Percentiles rank a stretch among this genome's conserved stretches.
Conservation (phyloP, 2,888 invertebrate genomes). For the Aphodius granarius region DNA sequence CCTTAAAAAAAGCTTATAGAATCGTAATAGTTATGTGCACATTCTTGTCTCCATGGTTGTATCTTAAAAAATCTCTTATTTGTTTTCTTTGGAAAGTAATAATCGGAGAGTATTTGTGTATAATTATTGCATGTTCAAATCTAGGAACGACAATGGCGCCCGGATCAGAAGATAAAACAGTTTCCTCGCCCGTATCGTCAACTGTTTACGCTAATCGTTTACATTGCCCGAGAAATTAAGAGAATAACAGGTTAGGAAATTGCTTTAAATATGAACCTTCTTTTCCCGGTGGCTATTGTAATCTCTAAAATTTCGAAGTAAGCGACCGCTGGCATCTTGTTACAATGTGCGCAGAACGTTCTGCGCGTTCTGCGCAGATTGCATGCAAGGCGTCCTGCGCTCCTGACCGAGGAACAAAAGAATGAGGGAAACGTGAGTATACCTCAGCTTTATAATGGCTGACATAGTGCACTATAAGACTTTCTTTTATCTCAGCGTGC, state of each 20-base stretch:
- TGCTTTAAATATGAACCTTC: not conserved
- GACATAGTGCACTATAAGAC: constrained; percentile 26
- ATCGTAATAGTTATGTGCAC: constrained; percentile 51
- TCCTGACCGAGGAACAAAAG: not conserved
- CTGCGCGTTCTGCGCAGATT: not conserved
- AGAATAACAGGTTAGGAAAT: not conserved
- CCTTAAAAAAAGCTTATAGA: constrained; percentile 46
- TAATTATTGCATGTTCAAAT: not conserved
- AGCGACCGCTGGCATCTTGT: too few species aligned
- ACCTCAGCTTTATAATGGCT: constrained; percentile 14
- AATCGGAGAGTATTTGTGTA: not conserved
- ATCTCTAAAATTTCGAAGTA: not conserved
- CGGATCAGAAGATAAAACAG: not conserved
- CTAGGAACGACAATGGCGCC: not conserved
- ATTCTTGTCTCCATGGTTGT: constrained; percentile 35
- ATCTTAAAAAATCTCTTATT: constrained; percentile 4
- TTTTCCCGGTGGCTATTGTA: not conserved
- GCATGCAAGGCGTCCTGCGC: not conserved
- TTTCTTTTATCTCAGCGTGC: constrained; percentile 26
- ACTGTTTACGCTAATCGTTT: not conserved
- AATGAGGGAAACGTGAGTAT: constrained; percentile 3
- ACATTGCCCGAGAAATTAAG: not conserved
- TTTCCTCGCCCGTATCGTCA: not conserved
- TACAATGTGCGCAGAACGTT: not conserved
- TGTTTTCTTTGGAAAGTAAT: not conserved